These are phyloP conservation scores for Eleutherodactylus coqui DNA, from an alignment of 2,797 vertebrate genomes.

Conservation along the genomic window DNA sequence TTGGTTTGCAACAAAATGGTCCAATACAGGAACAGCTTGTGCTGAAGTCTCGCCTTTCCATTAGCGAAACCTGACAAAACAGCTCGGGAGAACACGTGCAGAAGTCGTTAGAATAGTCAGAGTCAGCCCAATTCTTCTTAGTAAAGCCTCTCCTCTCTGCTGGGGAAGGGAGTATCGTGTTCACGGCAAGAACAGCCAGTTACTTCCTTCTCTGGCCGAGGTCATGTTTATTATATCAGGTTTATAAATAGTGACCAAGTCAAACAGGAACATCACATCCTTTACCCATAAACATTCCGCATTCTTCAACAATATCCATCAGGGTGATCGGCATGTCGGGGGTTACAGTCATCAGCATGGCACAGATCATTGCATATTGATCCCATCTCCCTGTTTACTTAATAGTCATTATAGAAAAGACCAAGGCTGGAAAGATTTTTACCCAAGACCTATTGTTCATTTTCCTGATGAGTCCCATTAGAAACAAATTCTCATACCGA, in stretches of 20 bases:
- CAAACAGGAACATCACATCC: constrained; percentile 24
- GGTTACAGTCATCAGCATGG: neutral
- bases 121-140: neutral
- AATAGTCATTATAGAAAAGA: neutral
- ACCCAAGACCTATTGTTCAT: constrained; percentile 32
- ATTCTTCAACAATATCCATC: constrained; percentile 4
- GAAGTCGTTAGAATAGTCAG: neutral
- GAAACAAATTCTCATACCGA: constrained; percentile 33
- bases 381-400: constrained; percentile 29
- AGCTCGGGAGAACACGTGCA: neutral
- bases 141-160: constrained; percentile 23
- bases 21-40: neutral
- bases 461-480: constrained; percentile 54
- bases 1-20: constrained; percentile 6
- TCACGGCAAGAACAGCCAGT: constrained; percentile 38
- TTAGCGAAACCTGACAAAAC: constrained; percentile 13
- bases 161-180: constrained; percentile 25
- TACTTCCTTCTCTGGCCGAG: constrained; percentile 35
- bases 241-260: constrained; percentile 36
- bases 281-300: neutral
- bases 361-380: neutral
- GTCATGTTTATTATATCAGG: constrained; percentile 41
- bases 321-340: neutral
- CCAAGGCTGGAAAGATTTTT: constrained; percentile 38
- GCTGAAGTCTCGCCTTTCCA: neutral